Evolutionary conservation across 2,888 invertebrate species (phyloP).

Genomic region (Agrilus biguttatus): DNA sequence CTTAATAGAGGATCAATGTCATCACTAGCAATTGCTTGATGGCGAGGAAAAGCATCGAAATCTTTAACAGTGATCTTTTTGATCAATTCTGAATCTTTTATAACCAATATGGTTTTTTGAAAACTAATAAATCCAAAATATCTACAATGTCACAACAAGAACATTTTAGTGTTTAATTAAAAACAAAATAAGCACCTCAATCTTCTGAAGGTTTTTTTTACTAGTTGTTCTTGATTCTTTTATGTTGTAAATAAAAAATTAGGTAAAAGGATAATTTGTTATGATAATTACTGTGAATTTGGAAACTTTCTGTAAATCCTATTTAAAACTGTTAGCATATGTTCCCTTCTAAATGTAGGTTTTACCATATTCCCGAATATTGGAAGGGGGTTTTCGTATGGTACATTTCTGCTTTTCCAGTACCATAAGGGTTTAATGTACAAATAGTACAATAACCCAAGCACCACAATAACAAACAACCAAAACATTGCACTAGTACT

Average conservation of each 20-base stretch:
- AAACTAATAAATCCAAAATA: constrained; percentile 10
- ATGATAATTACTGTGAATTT: no score
- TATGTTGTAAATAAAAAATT: no score
- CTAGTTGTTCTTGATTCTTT: no score
- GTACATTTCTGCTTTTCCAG: constrained; percentile 3
- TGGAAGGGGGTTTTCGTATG: constrained; percentile 1
- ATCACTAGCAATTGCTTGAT: constrained; percentile 7
- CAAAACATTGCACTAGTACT: no score
- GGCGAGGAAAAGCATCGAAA: constrained; percentile 16
- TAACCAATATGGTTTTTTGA: constrained; percentile 12
- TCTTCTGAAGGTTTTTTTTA: no score
- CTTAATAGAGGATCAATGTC: constrained; percentile 7
- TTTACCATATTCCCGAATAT: constrained; percentile 3
- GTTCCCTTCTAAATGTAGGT: background rate
- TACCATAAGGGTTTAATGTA: background rate
- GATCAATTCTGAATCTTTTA: constrained; percentile 22
- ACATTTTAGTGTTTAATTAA: background rate
- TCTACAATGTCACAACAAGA: background rate
- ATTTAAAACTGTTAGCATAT: no score
- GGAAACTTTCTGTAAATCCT: no score
- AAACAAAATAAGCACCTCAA: no score
- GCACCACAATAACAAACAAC: background rate
- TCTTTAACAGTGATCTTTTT: constrained; percentile 15
- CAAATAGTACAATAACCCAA: constrained; percentile 5
- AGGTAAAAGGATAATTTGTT: no score